Percentiles rank a stretch among this genome's conserved stretches.
These are phyloP conservation scores for Neolamprologus sp. DNA, from an alignment of 2,113 vertebrate species.

Conservation along the genomic window DNA sequence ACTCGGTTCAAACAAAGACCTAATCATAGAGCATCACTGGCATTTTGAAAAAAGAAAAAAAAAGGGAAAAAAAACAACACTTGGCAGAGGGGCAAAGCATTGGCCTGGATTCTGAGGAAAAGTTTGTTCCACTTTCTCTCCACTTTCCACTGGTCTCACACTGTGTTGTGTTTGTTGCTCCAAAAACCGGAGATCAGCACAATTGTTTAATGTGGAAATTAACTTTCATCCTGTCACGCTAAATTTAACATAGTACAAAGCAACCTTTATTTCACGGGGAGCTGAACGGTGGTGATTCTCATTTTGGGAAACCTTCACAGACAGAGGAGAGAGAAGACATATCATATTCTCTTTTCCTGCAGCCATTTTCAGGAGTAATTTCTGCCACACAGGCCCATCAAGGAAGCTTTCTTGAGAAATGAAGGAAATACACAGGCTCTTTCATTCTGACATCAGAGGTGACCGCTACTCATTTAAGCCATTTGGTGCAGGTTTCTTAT, in stretches of 20 bases:
- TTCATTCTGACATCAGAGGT: slow-evolving; percentile 4
- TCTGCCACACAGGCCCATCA: neutral
- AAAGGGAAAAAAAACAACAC: neutral
- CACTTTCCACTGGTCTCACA: slow-evolving; percentile 34
- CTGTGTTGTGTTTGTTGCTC: slow-evolving; percentile 37
- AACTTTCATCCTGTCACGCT: slow-evolving; percentile 58
- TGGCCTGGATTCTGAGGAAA: slow-evolving; percentile 61
- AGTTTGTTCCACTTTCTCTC: slow-evolving; percentile 57
- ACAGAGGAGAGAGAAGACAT: neutral
- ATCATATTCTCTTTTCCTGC: slow-evolving; percentile 36
- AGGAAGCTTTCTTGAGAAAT: neutral
- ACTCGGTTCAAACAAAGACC: slow-evolving; percentile 48
- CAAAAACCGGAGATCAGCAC: slow-evolving; percentile 52
- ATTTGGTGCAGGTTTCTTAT: neutral
- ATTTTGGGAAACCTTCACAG: slow-evolving; percentile 23
- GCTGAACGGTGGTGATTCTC: neutral
- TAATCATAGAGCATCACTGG: slow-evolving; percentile 45
- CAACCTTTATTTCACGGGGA: neutral
- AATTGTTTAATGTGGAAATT: slow-evolving; percentile 63
- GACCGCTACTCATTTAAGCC: neutral
- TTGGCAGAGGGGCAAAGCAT: slow-evolving; percentile 45
- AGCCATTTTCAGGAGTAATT: slow-evolving; percentile 55
- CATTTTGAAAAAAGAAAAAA: neutral
- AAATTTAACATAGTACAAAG: slow-evolving; percentile 55
- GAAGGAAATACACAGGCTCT: neutral